Evolutionary conservation across 2,113 vertebrate genomes (phyloP).

Genomic region (Tympanuchus pallidicinctus): DNA sequence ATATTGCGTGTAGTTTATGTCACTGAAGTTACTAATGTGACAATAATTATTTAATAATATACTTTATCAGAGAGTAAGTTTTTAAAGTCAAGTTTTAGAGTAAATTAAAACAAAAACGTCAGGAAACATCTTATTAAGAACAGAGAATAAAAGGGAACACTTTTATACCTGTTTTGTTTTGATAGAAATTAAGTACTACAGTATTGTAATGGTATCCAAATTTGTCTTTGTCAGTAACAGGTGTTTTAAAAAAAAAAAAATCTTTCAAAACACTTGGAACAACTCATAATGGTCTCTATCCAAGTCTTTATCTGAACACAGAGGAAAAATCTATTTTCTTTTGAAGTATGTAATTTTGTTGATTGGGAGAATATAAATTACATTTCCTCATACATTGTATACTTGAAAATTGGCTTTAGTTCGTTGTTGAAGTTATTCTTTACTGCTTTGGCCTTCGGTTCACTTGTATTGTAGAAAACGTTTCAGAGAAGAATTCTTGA

Average conservation of each 20-base stretch:
- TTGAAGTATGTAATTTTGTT: not conserved
- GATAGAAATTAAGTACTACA: not conserved
- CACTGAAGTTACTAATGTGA: not conserved
- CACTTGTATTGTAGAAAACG: not conserved
- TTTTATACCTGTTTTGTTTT: not conserved
- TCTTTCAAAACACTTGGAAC: not conserved
- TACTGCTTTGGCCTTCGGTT: not conserved
- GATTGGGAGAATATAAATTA: not conserved
- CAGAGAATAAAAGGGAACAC: not conserved
- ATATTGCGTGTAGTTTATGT: not conserved
- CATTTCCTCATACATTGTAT: not conserved
- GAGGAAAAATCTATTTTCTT: not conserved
- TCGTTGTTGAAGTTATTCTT: not conserved
- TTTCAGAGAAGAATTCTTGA: not conserved
- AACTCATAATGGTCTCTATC: not conserved
- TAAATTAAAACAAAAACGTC: not conserved
- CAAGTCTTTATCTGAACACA: not conserved
- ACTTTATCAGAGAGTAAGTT: not conserved
- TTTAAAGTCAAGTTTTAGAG: not conserved
- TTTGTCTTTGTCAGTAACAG: not conserved
- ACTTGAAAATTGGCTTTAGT: not conserved
- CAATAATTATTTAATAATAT: not conserved
- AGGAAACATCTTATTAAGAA: not conserved
- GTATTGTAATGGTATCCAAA: not conserved
- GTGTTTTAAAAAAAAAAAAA: slow-evolving; percentile 1